Conservation (phyloP, 2,888 invertebrate genomes). For the Coenonympha arcania region DNA sequence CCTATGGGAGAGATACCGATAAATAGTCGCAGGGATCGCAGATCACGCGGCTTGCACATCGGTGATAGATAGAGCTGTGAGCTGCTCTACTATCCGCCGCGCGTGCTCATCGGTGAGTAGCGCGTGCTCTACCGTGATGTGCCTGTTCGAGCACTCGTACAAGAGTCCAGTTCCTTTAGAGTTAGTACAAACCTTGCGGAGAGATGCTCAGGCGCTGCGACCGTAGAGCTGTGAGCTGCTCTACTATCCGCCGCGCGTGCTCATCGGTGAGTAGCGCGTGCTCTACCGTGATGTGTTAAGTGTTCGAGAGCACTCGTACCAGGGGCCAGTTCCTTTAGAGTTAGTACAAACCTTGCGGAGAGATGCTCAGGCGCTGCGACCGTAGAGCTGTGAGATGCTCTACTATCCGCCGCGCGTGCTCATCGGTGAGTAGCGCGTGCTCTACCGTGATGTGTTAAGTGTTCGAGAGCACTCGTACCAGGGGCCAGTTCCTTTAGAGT, state of each 20-base stretch:
- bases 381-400: conserved; percentile 39
- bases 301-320: no score
- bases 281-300: conserved; percentile 53
- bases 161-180: no score
- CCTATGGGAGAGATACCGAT: no score
- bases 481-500: no score
- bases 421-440: conserved; percentile 50
- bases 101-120: no score
- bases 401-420: conserved; percentile 38
- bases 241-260: conserved; percentile 39
- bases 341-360: conserved; percentile 54
- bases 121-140: no score
- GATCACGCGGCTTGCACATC: no score
- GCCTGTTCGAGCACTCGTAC: conserved; percentile 55
- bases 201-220: conserved; percentile 40
- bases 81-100: no score
- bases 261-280: conserved; percentile 50
- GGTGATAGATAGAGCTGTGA: no score
- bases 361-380: conserved; percentile 38
- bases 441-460: conserved; percentile 55
- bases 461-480: no score
- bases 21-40: no score
- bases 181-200: conserved; percentile 54
- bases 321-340: no score
- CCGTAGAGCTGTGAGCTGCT: conserved; percentile 38